Conservation (phyloP, 2,797 vertebrate genomes). For the Pipistrellus nathusii region DNA sequence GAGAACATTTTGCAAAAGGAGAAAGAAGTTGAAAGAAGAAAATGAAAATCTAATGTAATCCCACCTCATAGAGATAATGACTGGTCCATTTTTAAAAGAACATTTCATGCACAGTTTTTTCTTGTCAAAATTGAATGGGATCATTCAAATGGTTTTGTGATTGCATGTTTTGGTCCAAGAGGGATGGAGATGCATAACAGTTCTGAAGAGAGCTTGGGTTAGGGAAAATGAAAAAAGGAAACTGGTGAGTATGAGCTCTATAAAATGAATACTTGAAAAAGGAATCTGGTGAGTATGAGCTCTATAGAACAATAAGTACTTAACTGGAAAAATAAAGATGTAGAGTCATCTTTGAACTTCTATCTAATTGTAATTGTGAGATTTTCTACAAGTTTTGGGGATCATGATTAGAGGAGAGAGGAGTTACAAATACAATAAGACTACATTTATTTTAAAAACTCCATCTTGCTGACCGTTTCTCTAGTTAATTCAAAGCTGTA, state of each 20-base stretch:
- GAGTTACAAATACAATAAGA: background rate
- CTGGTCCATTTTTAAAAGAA: background rate
- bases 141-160: background rate
- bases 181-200: background rate
- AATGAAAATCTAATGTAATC: background rate
- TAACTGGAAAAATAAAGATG: slow-evolving; percentile 1
- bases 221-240: background rate
- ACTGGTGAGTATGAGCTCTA: background rate
- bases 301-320: background rate
- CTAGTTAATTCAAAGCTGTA: background rate
- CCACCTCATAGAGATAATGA: background rate
- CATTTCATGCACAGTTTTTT: background rate
- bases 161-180: background rate
- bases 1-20: background rate
- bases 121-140: background rate
- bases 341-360: background rate
- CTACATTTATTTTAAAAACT: background rate
- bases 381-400: background rate
- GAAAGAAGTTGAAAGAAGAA: background rate
- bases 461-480: background rate
- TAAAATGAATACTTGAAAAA: background rate
- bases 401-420: background rate
- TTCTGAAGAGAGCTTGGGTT: background rate
- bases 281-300: background rate
- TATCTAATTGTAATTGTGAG: background rate